Conservation (phyloP, 2,113 vertebrate species). For the Xenopus tropicalis region UCB_Xtro_10.0 CM004451.2:27861501-27862000, state of each 20-base stretch:
- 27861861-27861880: slow-evolving; percentile 50
- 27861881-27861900: slow-evolving; percentile 54
- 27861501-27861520: slow-evolving; percentile 81
- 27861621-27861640: slow-evolving; percentile 62
- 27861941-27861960: slow-evolving; percentile 68
- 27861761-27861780: slow-evolving; percentile 53
- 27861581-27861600: slow-evolving; percentile 76
- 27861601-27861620: slow-evolving; percentile 69
- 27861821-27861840: slow-evolving; percentile 60
- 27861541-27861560: slow-evolving; percentile 85
- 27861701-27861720: slow-evolving; percentile 66
- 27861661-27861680: slow-evolving; percentile 62
- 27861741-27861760: slow-evolving; percentile 65
- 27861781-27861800: slow-evolving; percentile 67
- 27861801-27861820: slow-evolving; percentile 60
- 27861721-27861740: slow-evolving; percentile 63
- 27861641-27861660: slow-evolving; percentile 68
- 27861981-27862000: slow-evolving; percentile 65
- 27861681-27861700: slow-evolving; percentile 32
- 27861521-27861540: slow-evolving; percentile 69
- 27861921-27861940: slow-evolving; percentile 70
- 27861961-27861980: slow-evolving; percentile 61
- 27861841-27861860: slow-evolving; percentile 51
- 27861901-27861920: slow-evolving; percentile 66
- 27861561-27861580: slow-evolving; percentile 93